Evolutionary conservation across 2,888 invertebrate genomes (phyloP).

Genomic region (Ypsolopha sequella): DNA sequence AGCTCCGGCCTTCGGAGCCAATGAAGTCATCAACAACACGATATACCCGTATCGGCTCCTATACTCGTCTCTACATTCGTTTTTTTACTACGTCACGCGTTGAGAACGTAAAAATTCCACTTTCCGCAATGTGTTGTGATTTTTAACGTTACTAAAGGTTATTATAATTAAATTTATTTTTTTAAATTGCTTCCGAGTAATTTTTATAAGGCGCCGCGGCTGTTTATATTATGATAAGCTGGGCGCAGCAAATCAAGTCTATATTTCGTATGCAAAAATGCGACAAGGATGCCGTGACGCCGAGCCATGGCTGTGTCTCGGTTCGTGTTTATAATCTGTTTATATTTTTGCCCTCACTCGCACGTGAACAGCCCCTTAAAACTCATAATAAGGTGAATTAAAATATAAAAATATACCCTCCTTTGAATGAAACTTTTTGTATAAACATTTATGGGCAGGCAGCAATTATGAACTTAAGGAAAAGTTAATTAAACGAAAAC

Average conservation of each 20-base stretch:
- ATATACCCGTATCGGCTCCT: conserved; percentile 10
- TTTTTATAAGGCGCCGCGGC: not conserved
- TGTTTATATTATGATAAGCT: conserved; percentile 25
- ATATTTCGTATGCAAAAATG: conserved; percentile 63
- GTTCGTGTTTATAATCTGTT: conserved; percentile 54
- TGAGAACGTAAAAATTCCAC: too few species aligned
- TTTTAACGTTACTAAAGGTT: conserved; percentile 6
- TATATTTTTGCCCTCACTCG: conserved; percentile 39
- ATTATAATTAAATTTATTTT: conserved; percentile 3
- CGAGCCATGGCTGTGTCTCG: conserved; percentile 36
- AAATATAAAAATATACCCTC: conserved; percentile 26
- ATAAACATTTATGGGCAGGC: conserved; percentile 6
- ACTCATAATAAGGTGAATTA: conserved; percentile 28
- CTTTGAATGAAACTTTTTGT: not conserved
- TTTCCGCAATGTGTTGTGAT: conserved; percentile 6
- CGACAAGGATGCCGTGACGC: conserved; percentile 57
- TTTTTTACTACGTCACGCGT: too few species aligned
- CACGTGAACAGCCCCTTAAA: conserved; percentile 34
- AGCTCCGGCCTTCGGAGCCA: conserved; percentile 39
- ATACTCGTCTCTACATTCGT: too few species aligned
- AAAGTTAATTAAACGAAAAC: conserved; percentile 31
- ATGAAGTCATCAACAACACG: conserved; percentile 59
- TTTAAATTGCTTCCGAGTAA: conserved; percentile 8
- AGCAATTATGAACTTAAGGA: conserved; percentile 6
- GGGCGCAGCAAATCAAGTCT: conserved; percentile 45